Base-by-base conservation (phyloP, 2,888 invertebrate genomes). In the Caenorhabditis panamensis region DNA sequence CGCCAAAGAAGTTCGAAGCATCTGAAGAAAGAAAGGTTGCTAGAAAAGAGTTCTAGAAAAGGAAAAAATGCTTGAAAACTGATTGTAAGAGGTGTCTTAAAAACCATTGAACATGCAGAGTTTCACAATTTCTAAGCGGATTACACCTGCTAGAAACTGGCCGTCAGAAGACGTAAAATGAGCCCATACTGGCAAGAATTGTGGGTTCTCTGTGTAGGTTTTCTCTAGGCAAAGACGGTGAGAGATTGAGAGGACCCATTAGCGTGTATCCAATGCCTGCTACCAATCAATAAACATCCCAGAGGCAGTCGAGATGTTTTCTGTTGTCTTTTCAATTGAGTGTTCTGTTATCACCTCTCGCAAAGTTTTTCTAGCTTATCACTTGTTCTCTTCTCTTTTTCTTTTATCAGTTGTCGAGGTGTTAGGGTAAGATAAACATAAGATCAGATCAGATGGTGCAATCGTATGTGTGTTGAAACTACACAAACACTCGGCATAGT, bases 61-160 rank as follows among this genome's bases (percentile, higher is more conserved):
- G 2, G 41, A 13, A 6, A 13, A 41, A 41, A 2, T 41, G 11
- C 41, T 11, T 2, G 11, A 41, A 31, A 44, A n/a, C 11, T 61
- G 28, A 28, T 41, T 8, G 24, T 22, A 37, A 31, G 58, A 37
- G 44, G 59, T 18, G 67, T 49, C 62, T 76, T 76, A 62, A 67
- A 62, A 61, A 67, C 49, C 58, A 37, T 53, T 58, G 75, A 58
- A 51, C 62, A 44, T 71, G 31, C 72, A 54, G 37, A 49, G 49
- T 56, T 18, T 47, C 18, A 47, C 31, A 56, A 56, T 26, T 54
- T 53, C 20, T 71, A 72, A 72, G 62, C 72, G 72, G 72, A 47
- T 72, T 72, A 71, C 2, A 41, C 2, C 41, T 2, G 41, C 47
- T 18, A 47, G 47, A 47, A 47, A 47, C 18, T 2, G 11, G 9